These are phyloP conservation scores for Lamproptera curius DNA, from an alignment of 2,888 invertebrate species.

Conservation along the genomic window DNA sequence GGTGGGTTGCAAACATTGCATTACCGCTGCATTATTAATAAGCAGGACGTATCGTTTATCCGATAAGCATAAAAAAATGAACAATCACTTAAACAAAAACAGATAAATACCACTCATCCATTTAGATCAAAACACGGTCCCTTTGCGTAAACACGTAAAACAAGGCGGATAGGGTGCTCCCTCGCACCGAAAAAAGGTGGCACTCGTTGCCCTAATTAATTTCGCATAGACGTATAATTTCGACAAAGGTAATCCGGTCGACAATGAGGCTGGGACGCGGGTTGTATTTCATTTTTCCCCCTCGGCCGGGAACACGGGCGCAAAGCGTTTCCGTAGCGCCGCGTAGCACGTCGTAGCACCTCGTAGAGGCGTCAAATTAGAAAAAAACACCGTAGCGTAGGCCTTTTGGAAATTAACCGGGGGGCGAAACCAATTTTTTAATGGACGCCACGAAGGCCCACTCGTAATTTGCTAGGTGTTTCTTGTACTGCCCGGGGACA, in stretches of 20 bases:
- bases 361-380: slow-evolving; percentile 11
- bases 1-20: neutral
- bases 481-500: slow-evolving; percentile 2
- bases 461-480: slow-evolving; percentile 18
- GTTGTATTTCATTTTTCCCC: slow-evolving; percentile 21
- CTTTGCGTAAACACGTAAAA: neutral
- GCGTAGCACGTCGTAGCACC: slow-evolving; percentile 11
- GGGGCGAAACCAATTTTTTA: slow-evolving; percentile 18
- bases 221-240: slow-evolving; percentile 22
- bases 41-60: neutral
- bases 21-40: neutral
- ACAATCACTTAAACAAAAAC: neutral
- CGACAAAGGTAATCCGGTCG: slow-evolving; percentile 20
- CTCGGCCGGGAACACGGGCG: slow-evolving; percentile 1
- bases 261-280: slow-evolving; percentile 20
- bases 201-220: slow-evolving; percentile 14
- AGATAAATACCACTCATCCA: neutral
- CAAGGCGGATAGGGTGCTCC: neutral
- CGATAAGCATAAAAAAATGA: neutral
- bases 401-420: slow-evolving; percentile 18
- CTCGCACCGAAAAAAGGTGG: slow-evolving; percentile 7
- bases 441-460: slow-evolving; percentile 19
- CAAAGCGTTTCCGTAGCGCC: slow-evolving; percentile 22
- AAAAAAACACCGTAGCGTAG: neutral
- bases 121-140: neutral